Base-by-base conservation (phyloP, 1,140 invertebrate genomes). In the Diachasmimorpha longicaudata region DNA sequence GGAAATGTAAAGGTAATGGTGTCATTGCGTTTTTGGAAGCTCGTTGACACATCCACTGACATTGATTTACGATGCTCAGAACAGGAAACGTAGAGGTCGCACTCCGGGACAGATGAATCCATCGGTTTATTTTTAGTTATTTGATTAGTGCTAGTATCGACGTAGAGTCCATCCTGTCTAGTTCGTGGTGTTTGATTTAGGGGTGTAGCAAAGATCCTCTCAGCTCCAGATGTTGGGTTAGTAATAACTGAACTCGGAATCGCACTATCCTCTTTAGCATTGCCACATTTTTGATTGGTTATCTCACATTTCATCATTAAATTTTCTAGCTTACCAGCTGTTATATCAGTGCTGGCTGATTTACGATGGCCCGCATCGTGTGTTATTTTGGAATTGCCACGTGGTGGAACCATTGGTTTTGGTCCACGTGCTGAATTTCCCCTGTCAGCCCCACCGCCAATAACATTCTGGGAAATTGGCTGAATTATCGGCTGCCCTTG, bases 381-480 rank as follows among this genome's bases (percentile, higher is more conserved):
- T 4, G 88, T 88, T 6, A 89, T 89, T 77, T 88, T 89, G n/a
- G 88, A 89, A 78, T 88, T 88, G 0, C 82, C 85, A 10, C 88
- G 80, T 0, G 88, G 88, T 0, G 88, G 88, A 5, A 89, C 88
- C 85, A 87, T 84, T 0, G 88, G 88, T 73, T 89, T 89, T 0
- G 88, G 88, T 39, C 88, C 88, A 11, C 88, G 82, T 48, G 85
- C 86, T 14, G 85, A 80, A 10, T 71, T 83, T 11, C 76, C 70
- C 71, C 84, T 74, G 13, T 88, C 87, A 0, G 31, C 31, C 31
- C 80, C 74, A 11, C 75, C 78, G 4, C 81, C 70, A 4, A 84
- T 79, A 0, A 88, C 81, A 55, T 87, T 88, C 71, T 89, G 86
- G 0, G 86, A 83, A n/a, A 87, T 87, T 5, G 86, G 86, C 23